Conservation (phyloP, 2,113 vertebrate species). For the Hoplias malabaricus region DNA sequence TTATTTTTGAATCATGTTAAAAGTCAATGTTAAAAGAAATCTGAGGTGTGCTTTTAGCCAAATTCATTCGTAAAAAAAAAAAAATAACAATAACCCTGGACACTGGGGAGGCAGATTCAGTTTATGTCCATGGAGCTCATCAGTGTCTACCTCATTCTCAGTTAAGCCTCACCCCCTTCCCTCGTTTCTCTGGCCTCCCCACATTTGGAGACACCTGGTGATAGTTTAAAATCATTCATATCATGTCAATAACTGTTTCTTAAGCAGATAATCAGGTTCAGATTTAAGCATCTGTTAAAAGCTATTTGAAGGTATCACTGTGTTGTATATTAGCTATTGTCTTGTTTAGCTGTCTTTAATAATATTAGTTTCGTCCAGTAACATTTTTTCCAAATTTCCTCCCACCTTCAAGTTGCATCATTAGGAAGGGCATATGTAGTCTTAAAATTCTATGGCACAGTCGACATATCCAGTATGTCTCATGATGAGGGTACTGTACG, state of each 20-base stretch:
- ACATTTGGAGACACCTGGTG: not conserved
- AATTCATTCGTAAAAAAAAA: not conserved
- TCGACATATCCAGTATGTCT: too few relatives aligned
- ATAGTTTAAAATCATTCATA: not conserved
- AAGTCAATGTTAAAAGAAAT: not conserved
- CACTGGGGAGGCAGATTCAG: slow-evolving; percentile 29
- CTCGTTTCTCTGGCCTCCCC: slow-evolving; percentile 52
- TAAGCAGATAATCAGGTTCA: not conserved
- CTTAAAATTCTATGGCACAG: too few relatives aligned
- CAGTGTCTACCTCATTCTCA: slow-evolving; percentile 88
- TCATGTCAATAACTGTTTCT: not conserved
- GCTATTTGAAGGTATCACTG: too few relatives aligned
- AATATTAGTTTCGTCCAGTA: too few relatives aligned
- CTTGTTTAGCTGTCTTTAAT: too few relatives aligned
- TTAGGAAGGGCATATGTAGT: too few relatives aligned
- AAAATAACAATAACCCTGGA: not conserved
- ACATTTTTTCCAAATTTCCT: too few relatives aligned
- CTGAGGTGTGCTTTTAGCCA: not conserved
- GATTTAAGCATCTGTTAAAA: not conserved
- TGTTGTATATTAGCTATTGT: too few relatives aligned
- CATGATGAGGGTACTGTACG: too few relatives aligned
- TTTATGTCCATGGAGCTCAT: slow-evolving; percentile 62
- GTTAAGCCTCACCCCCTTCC: slow-evolving; percentile 52
- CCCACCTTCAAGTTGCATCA: too few relatives aligned
- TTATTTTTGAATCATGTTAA: not conserved